Base-by-base conservation (phyloP, 2,797 vertebrate species). In the Sebastes oblongus region DNA sequence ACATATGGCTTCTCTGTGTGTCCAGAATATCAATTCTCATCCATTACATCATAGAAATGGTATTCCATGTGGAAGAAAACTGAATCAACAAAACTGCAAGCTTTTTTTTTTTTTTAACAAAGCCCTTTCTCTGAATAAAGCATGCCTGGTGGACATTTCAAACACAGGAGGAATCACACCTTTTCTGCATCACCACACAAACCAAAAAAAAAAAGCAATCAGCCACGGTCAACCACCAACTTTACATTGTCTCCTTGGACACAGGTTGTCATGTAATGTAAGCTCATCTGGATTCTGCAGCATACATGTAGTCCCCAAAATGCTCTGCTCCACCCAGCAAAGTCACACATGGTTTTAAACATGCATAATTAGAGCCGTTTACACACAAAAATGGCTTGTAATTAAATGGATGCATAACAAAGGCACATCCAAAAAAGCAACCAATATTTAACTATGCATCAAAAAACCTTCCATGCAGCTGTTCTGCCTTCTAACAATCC, bases 181-280 rank as follows among this genome's bases (percentile, higher is more conserved):
- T 90, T 78, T 56, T 70, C 84, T 86, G 80, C 88, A 83, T 88
- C 86, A 85, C 27, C 86, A 87, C 84, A 88, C 87, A 84, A 75
- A 87, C 77, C 82, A 46, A 18, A 18, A 46, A 46, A 46, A 66
- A 67, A 24, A 81, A 81, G 66, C 81, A 80, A 90, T 89, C 82
- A 89, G 90, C 92, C 90, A 91, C 88, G 87, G 80, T 81, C 84
- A 85, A 78, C 80, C 88, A 87, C 82, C 89, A 95, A 95, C 94
- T 95, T 95, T 89, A 86, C 84, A 87, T 88, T 64, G 88, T 93
- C 91, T 91, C 90, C 86, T 84, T 85, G 78, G 83, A 85, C 83
- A 88, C 84, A 79, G 73, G 82, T 73, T 88, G 83, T 71, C 77
- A 86, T 84, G 75, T 30, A 67, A 82, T 62, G 54, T 14, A 60